Conservation (phyloP, 2,113 vertebrate genomes). For the Ceyx margarethae region DNA sequence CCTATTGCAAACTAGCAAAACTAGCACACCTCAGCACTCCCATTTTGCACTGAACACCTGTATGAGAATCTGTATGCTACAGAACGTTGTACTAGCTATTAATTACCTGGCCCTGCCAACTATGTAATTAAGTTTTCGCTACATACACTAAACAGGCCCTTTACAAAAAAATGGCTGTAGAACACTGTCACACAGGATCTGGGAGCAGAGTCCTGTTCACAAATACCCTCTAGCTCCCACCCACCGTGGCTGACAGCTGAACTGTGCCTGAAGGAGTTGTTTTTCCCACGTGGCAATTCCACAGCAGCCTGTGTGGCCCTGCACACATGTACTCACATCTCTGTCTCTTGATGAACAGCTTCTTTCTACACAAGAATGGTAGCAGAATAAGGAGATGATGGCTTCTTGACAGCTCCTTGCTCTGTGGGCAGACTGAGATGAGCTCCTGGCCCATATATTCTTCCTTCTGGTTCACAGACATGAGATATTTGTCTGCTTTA, state of each 20-base stretch:
- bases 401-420: neutral
- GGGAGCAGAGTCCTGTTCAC: neutral
- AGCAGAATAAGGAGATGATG: neutral
- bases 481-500: neutral
- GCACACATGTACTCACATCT: accelerated
- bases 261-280: neutral
- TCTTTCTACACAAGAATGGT: neutral
- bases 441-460: accelerated
- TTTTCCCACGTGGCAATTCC: neutral
- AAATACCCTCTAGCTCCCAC: neutral
- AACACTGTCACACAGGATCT: neutral
- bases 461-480: neutral
- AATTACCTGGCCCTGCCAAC: neutral
- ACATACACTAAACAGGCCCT: neutral
- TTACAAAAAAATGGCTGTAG: neutral
- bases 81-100: neutral
- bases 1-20: neutral
- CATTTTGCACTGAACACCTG: neutral
- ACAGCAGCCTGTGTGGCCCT: neutral
- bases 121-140: neutral
- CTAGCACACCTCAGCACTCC: neutral
- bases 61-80: neutral
- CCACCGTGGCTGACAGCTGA: neutral
- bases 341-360: neutral
- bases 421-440: neutral